Base-by-base conservation (phyloP, 2,888 invertebrate genomes). In the Microctonus hyperodae region DNA sequence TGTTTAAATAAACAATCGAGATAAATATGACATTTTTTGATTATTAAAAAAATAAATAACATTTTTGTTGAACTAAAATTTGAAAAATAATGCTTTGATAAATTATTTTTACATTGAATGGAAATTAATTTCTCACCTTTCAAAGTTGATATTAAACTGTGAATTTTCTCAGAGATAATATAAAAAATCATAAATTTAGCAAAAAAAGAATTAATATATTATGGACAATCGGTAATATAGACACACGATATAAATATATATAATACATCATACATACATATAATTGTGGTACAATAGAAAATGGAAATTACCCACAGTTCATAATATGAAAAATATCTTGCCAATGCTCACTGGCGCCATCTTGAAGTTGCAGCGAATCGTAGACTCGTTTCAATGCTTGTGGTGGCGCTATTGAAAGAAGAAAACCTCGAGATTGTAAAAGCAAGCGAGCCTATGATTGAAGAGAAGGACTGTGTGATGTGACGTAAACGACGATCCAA, bases 401-500 rank as follows among this genome's bases (percentile, higher is more conserved):
- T 55, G 61, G 37, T 50, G 37, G 11, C 59, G 44, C 28, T 44
- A 22, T 44, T 60, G 56, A 31, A 22, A 33, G 23, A 53, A 68
- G 67, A 67, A 58, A 58, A 68, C 71, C 64, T 61, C 57, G 70
- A 69, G 69, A 69, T 62, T 61, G 40, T 67, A 44, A 51, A 33
- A 67, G 73, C 72, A 70, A 74, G 70, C 73, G 73, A 73, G 73
- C 73, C 77, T 73, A 73, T 73, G 71, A 72, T 75, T 74, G 76
- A 75, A 71, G 58, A 70, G 72, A 76, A 76, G 75, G 76, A 73
- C 73, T 76, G 73, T 76, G 73, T 75, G 74, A 74, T 70, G 80
- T 82, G 81, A 82, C 81, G 81, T 81, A 79, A 79, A 82, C 81
- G 79, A 78, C 76, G 77, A 81, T 80, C 82, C 77, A 83, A 83